These are phyloP conservation scores for Acanthiza pusilla DNA, from an alignment of 2,797 vertebrate species.

Conservation along the genomic window DNA sequence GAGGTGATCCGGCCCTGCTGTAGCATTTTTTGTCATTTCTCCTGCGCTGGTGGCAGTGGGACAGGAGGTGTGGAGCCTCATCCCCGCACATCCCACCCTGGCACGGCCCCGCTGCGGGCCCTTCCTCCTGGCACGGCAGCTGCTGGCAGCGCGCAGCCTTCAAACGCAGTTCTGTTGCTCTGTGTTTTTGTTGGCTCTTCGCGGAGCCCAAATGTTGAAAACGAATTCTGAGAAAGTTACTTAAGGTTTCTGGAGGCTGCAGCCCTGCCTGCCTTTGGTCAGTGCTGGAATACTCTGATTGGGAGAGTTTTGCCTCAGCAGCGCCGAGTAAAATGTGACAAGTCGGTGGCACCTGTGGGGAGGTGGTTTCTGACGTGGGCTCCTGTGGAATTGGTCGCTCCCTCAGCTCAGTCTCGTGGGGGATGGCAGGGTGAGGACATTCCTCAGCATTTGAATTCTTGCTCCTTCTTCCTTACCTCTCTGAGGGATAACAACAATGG, in stretches of 20 bases:
- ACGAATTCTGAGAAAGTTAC: slow-evolving; percentile 52
- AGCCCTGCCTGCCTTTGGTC: neutral
- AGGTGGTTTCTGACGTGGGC: neutral
- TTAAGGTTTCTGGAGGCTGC: slow-evolving; percentile 35
- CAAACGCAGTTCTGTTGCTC: slow-evolving; percentile 32
- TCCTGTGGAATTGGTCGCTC: neutral
- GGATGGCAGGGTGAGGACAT: neutral
- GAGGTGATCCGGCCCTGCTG: slow-evolving; percentile 33
- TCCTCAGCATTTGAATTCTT: neutral
- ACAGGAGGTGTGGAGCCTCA: slow-evolving; percentile 24
- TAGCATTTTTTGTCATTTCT: neutral
- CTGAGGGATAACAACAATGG: neutral
- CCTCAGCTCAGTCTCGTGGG: fast-evolving
- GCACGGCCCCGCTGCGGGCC: neutral
- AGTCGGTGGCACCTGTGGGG: neutral
- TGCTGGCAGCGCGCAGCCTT: neutral
- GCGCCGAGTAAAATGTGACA: neutral
- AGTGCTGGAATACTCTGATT: neutral
- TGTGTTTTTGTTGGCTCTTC: slow-evolving; percentile 55
- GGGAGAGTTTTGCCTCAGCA: neutral
- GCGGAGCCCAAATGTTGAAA: slow-evolving; percentile 22
- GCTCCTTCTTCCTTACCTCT: neutral
- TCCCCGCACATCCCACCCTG: neutral
- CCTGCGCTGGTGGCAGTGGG: neutral
- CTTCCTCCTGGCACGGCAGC: neutral